These are phyloP conservation scores for Misgurnus anguillicaudatus DNA, from an alignment of 2,113 vertebrate genomes.

Conservation along the genomic window DNA sequence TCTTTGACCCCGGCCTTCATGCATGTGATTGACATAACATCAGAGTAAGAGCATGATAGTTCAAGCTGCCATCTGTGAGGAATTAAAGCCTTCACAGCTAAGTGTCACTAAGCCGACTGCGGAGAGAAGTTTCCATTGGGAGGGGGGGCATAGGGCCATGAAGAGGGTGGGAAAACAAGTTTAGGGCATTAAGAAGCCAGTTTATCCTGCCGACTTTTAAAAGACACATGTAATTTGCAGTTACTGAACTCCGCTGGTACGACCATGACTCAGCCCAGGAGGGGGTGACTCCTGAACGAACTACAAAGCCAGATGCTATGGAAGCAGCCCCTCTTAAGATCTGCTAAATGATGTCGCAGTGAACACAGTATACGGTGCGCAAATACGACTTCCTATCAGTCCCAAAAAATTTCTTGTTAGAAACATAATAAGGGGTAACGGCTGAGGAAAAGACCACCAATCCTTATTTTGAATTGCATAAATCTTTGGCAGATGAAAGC, in stretches of 20 bases:
- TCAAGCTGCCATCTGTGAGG: conserved; percentile 49
- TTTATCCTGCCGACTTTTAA: conserved; percentile 19
- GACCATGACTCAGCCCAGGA: conserved; percentile 36
- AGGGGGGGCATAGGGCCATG: conserved; percentile 18
- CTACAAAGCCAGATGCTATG: conserved; percentile 49
- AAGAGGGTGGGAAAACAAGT: conserved; percentile 42
- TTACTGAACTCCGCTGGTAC: conserved; percentile 30
- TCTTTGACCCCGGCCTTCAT: conserved; percentile 41
- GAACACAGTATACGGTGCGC: background rate
- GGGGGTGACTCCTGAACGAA: conserved; percentile 44
- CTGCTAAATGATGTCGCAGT: conserved; percentile 50
- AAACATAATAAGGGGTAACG: conserved; percentile 52
- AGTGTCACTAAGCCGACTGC: background rate
- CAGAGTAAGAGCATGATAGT: conserved; percentile 41
- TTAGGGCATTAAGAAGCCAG: background rate
- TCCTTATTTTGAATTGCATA: conserved; percentile 42
- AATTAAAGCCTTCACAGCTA: conserved; percentile 50
- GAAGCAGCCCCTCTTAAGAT: conserved; percentile 40
- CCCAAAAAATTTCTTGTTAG: conserved; percentile 34
- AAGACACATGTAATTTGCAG: conserved; percentile 45
- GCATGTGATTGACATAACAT: conserved; percentile 51
- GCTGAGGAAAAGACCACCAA: conserved; percentile 30
- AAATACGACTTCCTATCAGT: conserved; percentile 16
- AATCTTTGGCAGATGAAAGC: conserved; percentile 51
- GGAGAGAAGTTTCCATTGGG: conserved; percentile 42